Percentiles rank a stretch among this genome's conserved stretches.
Evolutionary conservation across 2,888 invertebrate genomes (phyloP).

Genomic region (Drosophila putrida): DNA sequence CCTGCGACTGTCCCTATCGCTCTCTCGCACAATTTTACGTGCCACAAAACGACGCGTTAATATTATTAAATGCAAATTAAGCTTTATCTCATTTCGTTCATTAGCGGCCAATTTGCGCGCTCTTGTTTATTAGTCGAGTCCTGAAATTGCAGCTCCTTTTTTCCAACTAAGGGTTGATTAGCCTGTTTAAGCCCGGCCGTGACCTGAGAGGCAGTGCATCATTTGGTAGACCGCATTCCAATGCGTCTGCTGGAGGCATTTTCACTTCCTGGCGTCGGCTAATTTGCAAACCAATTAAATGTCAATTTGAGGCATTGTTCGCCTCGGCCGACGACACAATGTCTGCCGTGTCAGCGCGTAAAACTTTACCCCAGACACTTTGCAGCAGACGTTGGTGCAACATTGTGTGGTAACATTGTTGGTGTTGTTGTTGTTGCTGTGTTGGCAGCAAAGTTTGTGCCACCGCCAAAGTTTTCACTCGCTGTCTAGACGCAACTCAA

Average conservation of each 20-base stretch:
- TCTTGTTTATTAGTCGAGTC: constrained; percentile 47
- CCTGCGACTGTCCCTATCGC: not conserved
- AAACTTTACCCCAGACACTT: constrained; percentile 34
- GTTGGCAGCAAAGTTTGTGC: constrained; percentile 48
- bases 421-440: constrained; percentile 25
- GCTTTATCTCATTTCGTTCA: constrained; percentile 79
- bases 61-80: constrained; percentile 82
- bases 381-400: constrained; percentile 12
- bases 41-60: constrained; percentile 68
- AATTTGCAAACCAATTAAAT: constrained; percentile 83
- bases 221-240: constrained; percentile 27
- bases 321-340: constrained; percentile 48
- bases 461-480: constrained; percentile 69
- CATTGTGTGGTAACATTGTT: constrained; percentile 30
- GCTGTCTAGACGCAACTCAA: constrained; percentile 63
- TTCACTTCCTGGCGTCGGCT: constrained; percentile 62
- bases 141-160: not conserved
- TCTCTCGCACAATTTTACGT: constrained; percentile 29
- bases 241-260: constrained; percentile 28
- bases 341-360: constrained; percentile 61
- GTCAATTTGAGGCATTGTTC: constrained; percentile 83
- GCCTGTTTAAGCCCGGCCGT: constrained; percentile 13
- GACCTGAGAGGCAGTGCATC: constrained; percentile 20
- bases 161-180: constrained; percentile 25
- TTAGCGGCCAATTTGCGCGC: constrained; percentile 70